Base-by-base conservation (phyloP, 2,113 vertebrate species). In the Grantiella picta region DNA sequence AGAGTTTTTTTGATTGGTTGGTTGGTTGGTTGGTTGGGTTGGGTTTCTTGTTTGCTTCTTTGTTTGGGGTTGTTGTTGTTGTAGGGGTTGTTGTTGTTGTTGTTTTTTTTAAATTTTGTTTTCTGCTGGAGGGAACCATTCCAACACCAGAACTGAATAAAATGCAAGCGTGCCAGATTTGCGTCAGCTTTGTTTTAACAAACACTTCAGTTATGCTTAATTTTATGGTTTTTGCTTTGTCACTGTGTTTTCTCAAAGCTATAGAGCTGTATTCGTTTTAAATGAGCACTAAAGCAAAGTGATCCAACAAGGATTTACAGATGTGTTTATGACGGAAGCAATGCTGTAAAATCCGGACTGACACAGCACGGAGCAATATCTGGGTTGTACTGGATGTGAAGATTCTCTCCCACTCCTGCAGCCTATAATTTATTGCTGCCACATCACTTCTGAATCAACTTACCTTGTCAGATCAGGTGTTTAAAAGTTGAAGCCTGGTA, bases 141-240 rank as follows among this genome's bases (percentile, higher is more conserved):
- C 63, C 73, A 95, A n/a, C 21, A 72, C 33, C 25, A 76, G 20
- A 50, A 36, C 65, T 57, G 84, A 95, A 84, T 72, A 68, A 89
- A 91, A 84, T 22, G 10, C 49, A 61, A 94, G 40, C 20, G 22
- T 91, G 84, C 84, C 89, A 95, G 83, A 31, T 19, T 95, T 73
- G 70, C 66, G 10, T 87, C 73, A 44, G 69, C 49, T 90, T 92
- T 90, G 44, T 82, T 91, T 94, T 95, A 95, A 73, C 53, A 82
- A 95, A 94, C 73, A 87, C 78, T 95, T 82, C 28, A 71, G 65
- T 80, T 92, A 77, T 65, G 59, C 66, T 87, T 85, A 65, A 79
- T 89, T 95, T 94, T 89, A 87, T 72, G 50, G 22, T 57, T 95
- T 95, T 94, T 91, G 45, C 89, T 76, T 91, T 96, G 93, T 95